Base-by-base conservation (phyloP, 2,888 invertebrate species). In the Stratiomys singularior region DNA sequence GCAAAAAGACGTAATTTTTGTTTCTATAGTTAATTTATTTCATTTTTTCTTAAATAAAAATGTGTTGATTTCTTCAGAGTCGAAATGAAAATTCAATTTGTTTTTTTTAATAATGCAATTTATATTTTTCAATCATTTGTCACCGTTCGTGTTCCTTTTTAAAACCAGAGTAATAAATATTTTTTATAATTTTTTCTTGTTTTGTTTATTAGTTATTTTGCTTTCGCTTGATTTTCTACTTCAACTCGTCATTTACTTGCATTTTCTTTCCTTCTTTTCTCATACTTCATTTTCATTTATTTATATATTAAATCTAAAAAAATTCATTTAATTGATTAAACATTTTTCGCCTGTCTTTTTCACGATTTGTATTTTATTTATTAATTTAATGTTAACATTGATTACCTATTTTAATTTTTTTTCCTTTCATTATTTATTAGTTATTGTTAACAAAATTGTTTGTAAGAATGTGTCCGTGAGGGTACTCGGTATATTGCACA, bases 351-450 rank as follows among this genome's bases (percentile, higher is more conserved):
- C 58, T 74, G 74, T 37, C 27, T 52, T 72, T 27, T 72, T 56
- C 37, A 69, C 47, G 25, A 46, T 30, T 69, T 69, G 46, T 47
- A 44, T 69, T 25, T 69, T 46, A 15, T 23, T 69, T 69, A 47
- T 47, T 46, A 67, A 46, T 58, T 74, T 74, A 74, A 74, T 74
- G 74, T 74, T 74, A 74, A 74, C 74, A 74, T 74, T 74, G 74
- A 74, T 74, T 74, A 74, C 74, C 74, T 74, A 74, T 74, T 56
- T 74, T 69, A 30, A 69, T n/a, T 69, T 69, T 69, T 69, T 46
- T 1, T 69, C 47, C 15, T 13, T 69, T 69, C n/a, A 18, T 67
- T n/a, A 21, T 67, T 67, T 47, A 25, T 25, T 7, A 47, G 23
- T 66, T 74, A 37, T 74, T 74, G 74, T 74, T 60, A 60, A 60